Conservation (phyloP, 2,888 invertebrate genomes). For the Melipona beecheii region DNA sequence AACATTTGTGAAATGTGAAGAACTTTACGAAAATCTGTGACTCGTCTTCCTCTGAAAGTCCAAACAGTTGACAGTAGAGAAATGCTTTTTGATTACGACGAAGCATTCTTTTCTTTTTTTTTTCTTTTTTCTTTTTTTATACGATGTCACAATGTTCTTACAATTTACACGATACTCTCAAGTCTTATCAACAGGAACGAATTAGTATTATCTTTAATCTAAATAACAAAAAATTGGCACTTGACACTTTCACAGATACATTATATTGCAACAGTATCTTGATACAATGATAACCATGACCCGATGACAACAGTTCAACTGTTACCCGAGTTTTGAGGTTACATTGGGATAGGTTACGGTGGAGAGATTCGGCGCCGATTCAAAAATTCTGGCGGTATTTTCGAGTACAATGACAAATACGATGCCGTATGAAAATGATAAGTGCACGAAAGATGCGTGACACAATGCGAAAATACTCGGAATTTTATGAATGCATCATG, state of each 20-base stretch:
- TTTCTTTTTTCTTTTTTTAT: not conserved
- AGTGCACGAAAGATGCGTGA: not conserved
- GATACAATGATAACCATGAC: not conserved
- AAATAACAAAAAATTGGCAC: not conserved
- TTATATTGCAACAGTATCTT: not conserved
- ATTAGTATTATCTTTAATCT: not conserved
- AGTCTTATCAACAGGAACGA: not conserved
- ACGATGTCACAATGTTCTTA: slow-evolving; percentile 46
- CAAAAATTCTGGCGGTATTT: not conserved
- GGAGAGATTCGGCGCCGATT: slow-evolving; percentile 4
- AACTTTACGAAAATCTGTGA: slow-evolving; percentile 99
- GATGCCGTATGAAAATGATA: not conserved
- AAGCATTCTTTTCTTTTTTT: slow-evolving; percentile 65
- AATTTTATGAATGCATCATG: no score
- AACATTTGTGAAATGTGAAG: slow-evolving; percentile 99
- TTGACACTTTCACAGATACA: not conserved
- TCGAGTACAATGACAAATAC: slow-evolving; percentile 8
- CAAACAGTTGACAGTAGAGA: slow-evolving; percentile 79
- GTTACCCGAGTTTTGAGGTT: not conserved
- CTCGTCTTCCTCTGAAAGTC: slow-evolving; percentile 95
- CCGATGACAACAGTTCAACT: not conserved
- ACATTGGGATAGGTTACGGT: slow-evolving; percentile 23
- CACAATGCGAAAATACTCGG: no score
- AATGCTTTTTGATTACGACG: slow-evolving; percentile 77
- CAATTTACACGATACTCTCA: slow-evolving; percentile 10